These are phyloP conservation scores for Xanthorhoe designata DNA, from an alignment of 2,888 invertebrate genomes.

Conservation along the genomic window DNA sequence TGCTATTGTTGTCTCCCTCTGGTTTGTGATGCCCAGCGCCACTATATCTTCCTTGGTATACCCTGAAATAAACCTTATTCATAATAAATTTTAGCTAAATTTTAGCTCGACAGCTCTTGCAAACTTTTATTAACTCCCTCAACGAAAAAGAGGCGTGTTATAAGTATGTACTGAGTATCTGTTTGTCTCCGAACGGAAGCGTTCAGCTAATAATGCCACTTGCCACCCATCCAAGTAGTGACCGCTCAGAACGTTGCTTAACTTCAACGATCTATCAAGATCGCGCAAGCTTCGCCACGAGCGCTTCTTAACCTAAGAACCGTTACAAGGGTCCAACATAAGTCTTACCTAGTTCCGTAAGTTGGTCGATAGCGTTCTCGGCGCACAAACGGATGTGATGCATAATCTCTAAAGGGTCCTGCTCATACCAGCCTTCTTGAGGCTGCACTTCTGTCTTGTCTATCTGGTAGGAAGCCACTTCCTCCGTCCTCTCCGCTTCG, in stretches of 20 bases:
- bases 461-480: conserved; percentile 92
- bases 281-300: too few relatives aligned
- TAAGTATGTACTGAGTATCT: too few relatives aligned
- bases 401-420: conserved; percentile 94
- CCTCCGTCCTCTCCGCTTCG: conserved; percentile 90
- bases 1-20: conserved; percentile 97
- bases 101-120: too few relatives aligned
- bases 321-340: too few relatives aligned
- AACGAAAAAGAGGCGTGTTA: too few relatives aligned
- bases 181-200: too few relatives aligned
- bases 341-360: conserved; percentile 83
- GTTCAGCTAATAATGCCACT: too few relatives aligned
- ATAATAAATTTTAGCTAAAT: too few relatives aligned
- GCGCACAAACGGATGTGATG: conserved; percentile 92
- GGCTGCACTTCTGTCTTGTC: conserved; percentile 93
- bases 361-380: conserved; percentile 88
- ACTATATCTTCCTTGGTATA: conserved; percentile 89
- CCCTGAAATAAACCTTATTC: conserved; percentile 70
- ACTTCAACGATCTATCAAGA: not conserved
- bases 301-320: too few relatives aligned
- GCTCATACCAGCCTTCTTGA: conserved; percentile 97
- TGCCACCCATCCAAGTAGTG: too few relatives aligned
- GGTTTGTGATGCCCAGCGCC: conserved; percentile 97
- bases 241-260: too few relatives aligned
- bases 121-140: too few relatives aligned